Evolutionary conservation across 2,113 vertebrate species (phyloP), one percentile per base, ranked within the genome.

Genomic region (Corythornis cristatus): DNA sequence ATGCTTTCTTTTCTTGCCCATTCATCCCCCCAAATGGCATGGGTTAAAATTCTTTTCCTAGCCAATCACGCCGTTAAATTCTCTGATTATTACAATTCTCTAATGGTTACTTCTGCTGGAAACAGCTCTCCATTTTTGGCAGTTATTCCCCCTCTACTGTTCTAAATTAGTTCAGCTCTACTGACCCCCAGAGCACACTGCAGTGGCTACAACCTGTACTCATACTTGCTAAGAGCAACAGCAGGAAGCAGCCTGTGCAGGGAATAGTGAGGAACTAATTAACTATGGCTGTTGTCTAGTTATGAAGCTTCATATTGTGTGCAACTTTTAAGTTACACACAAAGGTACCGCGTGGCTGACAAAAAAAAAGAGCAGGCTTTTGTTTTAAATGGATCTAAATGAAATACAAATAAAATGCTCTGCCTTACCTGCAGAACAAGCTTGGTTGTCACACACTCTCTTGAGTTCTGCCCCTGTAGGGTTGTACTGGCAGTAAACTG

Each of bases 401-500:
- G 12, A 48, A 85, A 56, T 5, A 37, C 54, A 89, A 78, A 64
- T 53, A 5, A 71, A 71, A 42, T 15, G 9, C 11, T 48, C 14
- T 56, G 33, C 37, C 64, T 86, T 97, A 99, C 99, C 98, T 99
- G 98, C 21, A 99, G 97, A 88, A 95, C 95, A 28, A 98, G 98
- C 60, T 79, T 93, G 7, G 98, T 92, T 42, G 93, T 97, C 71
- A 98, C 95, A 89, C 99, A 99, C 3, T 83, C 46, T 78, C 84
- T 94, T 50, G 97, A 97, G 40, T 98, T 98, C 96, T 99, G 99
- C 26, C 97, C 96, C 15, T 78, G 95, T 19, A 99, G 97, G 26
- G 97, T 98, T n/a, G 99, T 86, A 35, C 89, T 98, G 78, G 97
- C 97, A 5, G 96, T 98, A 8, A 97, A 97, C 91, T 97, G 96